Conservation (phyloP, 1,140 invertebrate species). For the Scaptomyza hsui region DNA sequence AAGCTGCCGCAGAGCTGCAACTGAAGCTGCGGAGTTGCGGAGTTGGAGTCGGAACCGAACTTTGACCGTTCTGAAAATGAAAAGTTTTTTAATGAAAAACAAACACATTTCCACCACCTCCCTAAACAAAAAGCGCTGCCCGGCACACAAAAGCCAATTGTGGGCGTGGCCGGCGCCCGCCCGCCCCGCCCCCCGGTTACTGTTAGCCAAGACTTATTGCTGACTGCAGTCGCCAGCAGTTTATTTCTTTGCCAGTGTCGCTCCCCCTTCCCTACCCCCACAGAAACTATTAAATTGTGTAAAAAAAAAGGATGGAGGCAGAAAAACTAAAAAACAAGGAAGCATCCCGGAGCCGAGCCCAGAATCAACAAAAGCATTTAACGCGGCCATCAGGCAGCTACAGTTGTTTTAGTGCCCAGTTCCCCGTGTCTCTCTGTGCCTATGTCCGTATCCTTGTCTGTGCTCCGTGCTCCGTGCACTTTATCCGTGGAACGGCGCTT, state of each 20-base stretch:
- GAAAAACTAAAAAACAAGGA: background rate
- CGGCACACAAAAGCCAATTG: slow-evolving; percentile 74
- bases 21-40: background rate
- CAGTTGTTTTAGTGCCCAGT: slow-evolving; percentile 66
- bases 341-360: slow-evolving; percentile 43
- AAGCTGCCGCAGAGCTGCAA: slow-evolving; percentile 28
- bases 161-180: slow-evolving; percentile 57
- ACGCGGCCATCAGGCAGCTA: slow-evolving; percentile 72
- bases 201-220: slow-evolving; percentile 79
- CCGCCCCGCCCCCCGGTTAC: slow-evolving; percentile 18
- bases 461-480: slow-evolving; percentile 38
- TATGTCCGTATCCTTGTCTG: background rate
- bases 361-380: slow-evolving; percentile 81
- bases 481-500: slow-evolving; percentile 50
- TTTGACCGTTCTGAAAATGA: slow-evolving; percentile 67
- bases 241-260: slow-evolving; percentile 62
- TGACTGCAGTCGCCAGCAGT: slow-evolving; percentile 63
- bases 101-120: slow-evolving; percentile 61
- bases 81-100: slow-evolving; percentile 81
- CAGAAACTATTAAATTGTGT: slow-evolving; percentile 75
- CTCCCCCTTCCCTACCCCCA: slow-evolving; percentile 1
- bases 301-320: slow-evolving; percentile 13
- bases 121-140: slow-evolving; percentile 43
- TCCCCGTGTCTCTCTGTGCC: background rate
- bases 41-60: slow-evolving; percentile 44